Percentiles rank a stretch among this genome's conserved stretches.
Conservation (phyloP, 2,113 vertebrate genomes). For the Mormyrus lacerda region DNA sequence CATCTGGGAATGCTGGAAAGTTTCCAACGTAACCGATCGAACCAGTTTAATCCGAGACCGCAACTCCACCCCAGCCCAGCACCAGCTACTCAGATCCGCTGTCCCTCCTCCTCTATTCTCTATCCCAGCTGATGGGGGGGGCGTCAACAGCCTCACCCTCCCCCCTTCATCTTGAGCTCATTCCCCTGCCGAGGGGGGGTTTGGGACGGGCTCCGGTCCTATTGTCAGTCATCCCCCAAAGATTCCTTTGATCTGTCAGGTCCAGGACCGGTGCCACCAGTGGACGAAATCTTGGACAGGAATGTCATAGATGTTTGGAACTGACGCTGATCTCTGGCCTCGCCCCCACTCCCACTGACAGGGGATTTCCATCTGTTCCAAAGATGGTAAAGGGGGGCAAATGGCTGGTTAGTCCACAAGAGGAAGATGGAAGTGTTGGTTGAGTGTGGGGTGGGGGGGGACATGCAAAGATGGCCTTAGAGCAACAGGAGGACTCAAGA, state of each 20-base stretch:
- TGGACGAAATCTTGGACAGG: neutral
- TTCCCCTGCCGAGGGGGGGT: neutral
- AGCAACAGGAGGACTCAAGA: neutral
- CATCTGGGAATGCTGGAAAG: neutral
- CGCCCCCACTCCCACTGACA: neutral
- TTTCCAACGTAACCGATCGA: neutral
- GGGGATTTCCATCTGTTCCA: neutral
- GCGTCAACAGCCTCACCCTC: neutral
- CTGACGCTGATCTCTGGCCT: neutral
- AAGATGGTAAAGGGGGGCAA: neutral
- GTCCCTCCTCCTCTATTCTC: neutral
- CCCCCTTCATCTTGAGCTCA: neutral
- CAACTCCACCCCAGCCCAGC: neutral
- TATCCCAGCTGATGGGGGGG: neutral
- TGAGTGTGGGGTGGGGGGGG: neutral
- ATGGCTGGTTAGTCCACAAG: neutral
- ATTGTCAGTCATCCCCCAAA: neutral
- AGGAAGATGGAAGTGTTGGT: neutral
- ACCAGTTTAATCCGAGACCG: neutral
- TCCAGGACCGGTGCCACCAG: neutral
- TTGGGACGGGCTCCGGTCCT: no score
- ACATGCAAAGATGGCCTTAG: neutral
- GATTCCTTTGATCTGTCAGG: neutral
- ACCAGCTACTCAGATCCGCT: neutral
- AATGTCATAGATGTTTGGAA: neutral